Evolutionary conservation across 53 echinoderm and acorn worm genomes (phyloP).

Genomic region (Antedon mediterranea): DNA sequence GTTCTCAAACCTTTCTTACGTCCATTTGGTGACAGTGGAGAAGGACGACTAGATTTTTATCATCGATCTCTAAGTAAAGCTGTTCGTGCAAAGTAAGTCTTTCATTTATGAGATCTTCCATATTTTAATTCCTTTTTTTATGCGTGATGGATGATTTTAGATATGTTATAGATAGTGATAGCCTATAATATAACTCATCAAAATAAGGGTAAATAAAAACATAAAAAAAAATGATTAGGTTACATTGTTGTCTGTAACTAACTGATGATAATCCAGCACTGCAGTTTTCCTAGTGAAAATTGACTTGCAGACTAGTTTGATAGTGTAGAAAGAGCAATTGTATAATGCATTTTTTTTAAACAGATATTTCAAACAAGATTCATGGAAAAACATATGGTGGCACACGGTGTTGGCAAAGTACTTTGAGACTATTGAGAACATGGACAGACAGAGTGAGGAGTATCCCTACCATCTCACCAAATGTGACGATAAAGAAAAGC

Average conservation of each 20-base stretch:
- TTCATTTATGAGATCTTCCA: background rate
- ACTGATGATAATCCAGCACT: no score
- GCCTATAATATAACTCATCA: no score
- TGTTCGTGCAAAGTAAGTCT: constrained; percentile 56
- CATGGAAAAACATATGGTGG: constrained; percentile 48
- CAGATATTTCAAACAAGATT: constrained; percentile 33
- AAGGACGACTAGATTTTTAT: constrained; percentile 68
- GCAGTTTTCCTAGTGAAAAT: no score
- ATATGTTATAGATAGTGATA: no score
- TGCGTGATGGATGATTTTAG: no score
- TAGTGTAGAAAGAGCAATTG: no score
- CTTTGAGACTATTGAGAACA: constrained; percentile 33
- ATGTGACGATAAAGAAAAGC: constrained; percentile 35
- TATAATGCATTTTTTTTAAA: no score
- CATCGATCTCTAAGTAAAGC: constrained; percentile 76
- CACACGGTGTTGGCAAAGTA: constrained; percentile 53
- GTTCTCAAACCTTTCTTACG: constrained; percentile 63
- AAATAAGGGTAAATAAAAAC: no score
- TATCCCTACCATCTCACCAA: constrained; percentile 61
- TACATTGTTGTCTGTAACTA: no score
- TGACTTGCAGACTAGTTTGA: no score
- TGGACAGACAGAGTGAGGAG: constrained; percentile 65
- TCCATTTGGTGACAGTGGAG: constrained; percentile 77
- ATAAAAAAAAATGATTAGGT: no score
- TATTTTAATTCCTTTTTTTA: no score